A percentile compares a stretch with the other conserved stretches of the same genome.
These are phyloP conservation scores for Tinea pellionella DNA, from an alignment of 2,888 invertebrate genomes.

Conservation along the genomic window DNA sequence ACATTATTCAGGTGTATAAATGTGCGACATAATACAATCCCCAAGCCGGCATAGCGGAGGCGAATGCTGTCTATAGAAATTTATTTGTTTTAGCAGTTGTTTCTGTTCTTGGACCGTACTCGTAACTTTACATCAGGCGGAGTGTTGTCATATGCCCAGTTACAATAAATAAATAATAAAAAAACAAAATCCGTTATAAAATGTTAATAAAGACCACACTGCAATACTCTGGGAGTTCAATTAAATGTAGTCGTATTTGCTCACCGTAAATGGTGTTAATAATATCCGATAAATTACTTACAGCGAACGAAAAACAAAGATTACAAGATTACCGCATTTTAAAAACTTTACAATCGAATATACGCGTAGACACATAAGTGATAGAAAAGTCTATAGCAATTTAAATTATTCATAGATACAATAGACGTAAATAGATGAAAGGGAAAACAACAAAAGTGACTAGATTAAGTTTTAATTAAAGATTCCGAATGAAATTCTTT, in stretches of 20 bases:
- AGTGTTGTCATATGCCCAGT: too few species aligned
- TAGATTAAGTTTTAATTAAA: conserved; percentile 69
- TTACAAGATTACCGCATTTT: background rate
- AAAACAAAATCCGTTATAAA: too few species aligned
- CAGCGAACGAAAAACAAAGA: background rate
- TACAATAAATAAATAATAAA: too few species aligned
- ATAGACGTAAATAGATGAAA: background rate
- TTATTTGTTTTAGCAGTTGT: too few species aligned
- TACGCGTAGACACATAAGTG: too few species aligned
- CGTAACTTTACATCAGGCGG: too few species aligned
- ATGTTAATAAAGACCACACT: background rate
- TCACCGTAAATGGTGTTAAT: conserved; percentile 9
- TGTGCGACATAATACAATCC: background rate
- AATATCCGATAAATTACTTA: background rate
- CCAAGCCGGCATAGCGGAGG: too few species aligned
- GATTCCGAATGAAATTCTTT: conserved; percentile 61
- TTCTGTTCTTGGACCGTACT: too few species aligned
- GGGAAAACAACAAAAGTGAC: conserved; percentile 16
- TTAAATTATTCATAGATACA: background rate
- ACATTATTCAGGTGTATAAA: background rate
- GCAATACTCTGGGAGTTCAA: conserved; percentile 13
- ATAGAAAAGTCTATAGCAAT: too few species aligned
- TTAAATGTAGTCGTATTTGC: background rate
- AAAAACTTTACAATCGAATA: background rate
- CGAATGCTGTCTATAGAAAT: too few species aligned